Evolutionary conservation across 2,888 invertebrate genomes (phyloP), one percentile per base, ranked within the genome.

Genomic region (Eilema caniola): DNA sequence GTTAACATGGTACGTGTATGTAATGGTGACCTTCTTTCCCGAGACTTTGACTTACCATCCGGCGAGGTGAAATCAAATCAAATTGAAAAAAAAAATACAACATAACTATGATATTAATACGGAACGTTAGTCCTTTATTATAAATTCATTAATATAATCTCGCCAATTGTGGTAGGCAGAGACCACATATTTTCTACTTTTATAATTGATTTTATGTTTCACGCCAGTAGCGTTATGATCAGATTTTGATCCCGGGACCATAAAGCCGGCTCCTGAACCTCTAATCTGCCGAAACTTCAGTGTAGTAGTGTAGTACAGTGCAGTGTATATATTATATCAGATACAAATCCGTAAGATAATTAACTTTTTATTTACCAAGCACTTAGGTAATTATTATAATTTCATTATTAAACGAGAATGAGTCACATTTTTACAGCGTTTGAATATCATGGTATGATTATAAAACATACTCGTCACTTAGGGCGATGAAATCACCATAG

Each of bases 281-380:
- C 10, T 53, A n/a, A 8, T 20, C 47, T 47, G 0, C 20, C 16
- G 16, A 41, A 4, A 16, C 14, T 16, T 16, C n/a, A n/a, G n/a
- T n/a, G n/a, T n/a, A n/a, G n/a, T n/a, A n/a, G n/a, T n/a, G n/a
- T n/a, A n/a, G n/a, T n/a, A n/a, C n/a, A n/a, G n/a, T n/a, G n/a
- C n/a, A n/a, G n/a, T n/a, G n/a, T n/a, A n/a, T n/a, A n/a, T n/a
- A n/a, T n/a, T n/a, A n/a, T n/a, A n/a, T n/a, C n/a, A n/a, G 47
- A 20, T 3, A 16, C 16, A 47, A 53, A n/a, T 53, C 59, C 66
- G 62, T 70, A 53, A 24, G 56, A 61, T 69, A 70, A 70, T 75
- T 80, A 71, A 25, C 69, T 71, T 23, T 70, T 78, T 71, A 70
- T 67, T 37, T 72, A 78, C 69, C 66, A 73, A 62, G 37, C 47